Conservation (phyloP, 2,797 vertebrate species). For the Intellagama lesueurii region DNA sequence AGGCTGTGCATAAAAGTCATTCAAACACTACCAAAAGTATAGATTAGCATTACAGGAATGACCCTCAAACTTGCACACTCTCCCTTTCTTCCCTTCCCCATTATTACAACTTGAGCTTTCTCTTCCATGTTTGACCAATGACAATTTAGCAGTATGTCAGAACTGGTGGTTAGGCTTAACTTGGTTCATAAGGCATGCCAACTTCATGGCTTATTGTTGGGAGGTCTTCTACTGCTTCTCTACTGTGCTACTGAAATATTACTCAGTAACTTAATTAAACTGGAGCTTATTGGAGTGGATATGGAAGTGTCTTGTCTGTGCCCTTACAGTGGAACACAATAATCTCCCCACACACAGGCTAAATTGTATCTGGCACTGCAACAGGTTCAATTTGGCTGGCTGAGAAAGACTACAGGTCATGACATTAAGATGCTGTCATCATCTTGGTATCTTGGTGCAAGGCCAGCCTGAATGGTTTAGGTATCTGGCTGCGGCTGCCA, state of each 20-base stretch:
- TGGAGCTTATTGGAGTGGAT: neutral
- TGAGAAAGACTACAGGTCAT: neutral
- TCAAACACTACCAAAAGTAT: too few species aligned
- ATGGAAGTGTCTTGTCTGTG: neutral
- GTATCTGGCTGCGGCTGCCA: too few species aligned
- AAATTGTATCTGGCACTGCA: too few species aligned
- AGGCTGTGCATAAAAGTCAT: too few species aligned
- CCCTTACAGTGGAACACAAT: too few species aligned
- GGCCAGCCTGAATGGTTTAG: too few species aligned
- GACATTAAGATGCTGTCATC: neutral
- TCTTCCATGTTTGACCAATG: neutral
- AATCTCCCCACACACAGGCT: too few species aligned
- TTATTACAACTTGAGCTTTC: neutral
- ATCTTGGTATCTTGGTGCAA: neutral
- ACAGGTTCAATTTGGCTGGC: too few species aligned
- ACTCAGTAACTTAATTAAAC: neutral
- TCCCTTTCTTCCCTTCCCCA: neutral
- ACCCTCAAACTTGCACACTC: neutral
- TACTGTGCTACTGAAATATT: neutral
- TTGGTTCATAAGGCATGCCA: neutral
- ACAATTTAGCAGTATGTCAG: neutral
- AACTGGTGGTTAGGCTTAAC: neutral
- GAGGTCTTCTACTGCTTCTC: neutral
- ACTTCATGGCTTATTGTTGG: neutral
- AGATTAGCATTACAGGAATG: neutral